These are phyloP conservation scores for Dunckerocampus dactyliophorus DNA, from an alignment of 2,113 vertebrate genomes.

Conservation along the genomic window DNA sequence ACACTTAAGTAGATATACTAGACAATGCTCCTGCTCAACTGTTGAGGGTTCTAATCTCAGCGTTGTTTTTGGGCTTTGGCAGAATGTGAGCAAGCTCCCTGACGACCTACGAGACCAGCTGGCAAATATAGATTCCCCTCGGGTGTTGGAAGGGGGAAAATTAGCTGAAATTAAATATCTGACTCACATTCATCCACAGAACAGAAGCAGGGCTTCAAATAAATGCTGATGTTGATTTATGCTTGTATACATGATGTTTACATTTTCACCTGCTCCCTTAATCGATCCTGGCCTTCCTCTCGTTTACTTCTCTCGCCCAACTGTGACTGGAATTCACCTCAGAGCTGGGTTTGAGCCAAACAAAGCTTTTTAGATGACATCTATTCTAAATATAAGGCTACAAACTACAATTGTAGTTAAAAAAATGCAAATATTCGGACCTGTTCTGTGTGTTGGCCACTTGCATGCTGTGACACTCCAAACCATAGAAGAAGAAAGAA, in stretches of 20 bases:
- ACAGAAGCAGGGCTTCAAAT: not conserved
- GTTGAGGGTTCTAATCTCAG: not conserved
- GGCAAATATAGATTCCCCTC: constrained; percentile 4
- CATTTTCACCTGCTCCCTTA: not conserved
- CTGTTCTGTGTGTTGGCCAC: too few species aligned
- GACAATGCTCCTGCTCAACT: not conserved
- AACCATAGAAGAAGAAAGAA: too few species aligned
- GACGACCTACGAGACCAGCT: constrained; percentile 5
- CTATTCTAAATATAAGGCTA: too few species aligned
- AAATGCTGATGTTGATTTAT: constrained; percentile 2
- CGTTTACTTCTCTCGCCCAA: not conserved
- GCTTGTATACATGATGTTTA: not conserved
- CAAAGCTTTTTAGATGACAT: constrained; percentile 5
- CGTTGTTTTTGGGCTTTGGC: not conserved
- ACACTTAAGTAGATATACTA: too few species aligned
- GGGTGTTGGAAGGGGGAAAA: not conserved
- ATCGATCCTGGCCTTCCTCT: not conserved
- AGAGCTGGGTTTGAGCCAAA: not conserved
- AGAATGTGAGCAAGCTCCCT: constrained; percentile 1
- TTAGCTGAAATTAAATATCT: not conserved
- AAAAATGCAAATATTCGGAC: too few species aligned
- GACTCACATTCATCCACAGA: constrained; percentile 1
- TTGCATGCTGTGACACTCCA: too few species aligned
- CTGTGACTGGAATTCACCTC: not conserved
- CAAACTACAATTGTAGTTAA: too few species aligned